phyloP scores from a whole-genome alignment of 37 sponge, comb jelly and placozoan genomes.

The Theonella swinhoei region DNA sequence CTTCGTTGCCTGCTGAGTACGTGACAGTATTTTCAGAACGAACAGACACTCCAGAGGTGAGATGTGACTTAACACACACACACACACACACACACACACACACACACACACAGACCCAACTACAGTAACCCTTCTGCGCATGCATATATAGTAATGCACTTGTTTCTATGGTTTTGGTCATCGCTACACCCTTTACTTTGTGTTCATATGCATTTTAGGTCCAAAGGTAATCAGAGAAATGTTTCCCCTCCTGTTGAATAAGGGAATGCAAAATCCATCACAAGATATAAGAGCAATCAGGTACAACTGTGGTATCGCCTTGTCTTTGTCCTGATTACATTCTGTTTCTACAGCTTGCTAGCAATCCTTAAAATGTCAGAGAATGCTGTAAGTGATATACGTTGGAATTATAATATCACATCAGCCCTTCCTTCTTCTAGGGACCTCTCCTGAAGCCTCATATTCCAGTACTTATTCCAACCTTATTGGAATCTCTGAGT shows the following conservation, averaged over 20 bases:
- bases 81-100: too few species aligned
- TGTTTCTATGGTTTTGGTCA: too few species aligned
- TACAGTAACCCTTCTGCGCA: too few species aligned
- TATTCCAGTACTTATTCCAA: conserved; percentile 65
- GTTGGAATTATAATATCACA: not conserved
- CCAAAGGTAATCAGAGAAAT: conserved; percentile 48
- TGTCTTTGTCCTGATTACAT: too few species aligned
- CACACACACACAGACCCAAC: too few species aligned
- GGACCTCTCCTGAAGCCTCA: conserved; percentile 85
- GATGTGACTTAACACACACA: not conserved
- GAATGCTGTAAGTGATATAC: conserved; percentile 63
- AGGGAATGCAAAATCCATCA: conserved; percentile 68
- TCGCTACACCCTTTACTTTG: too few species aligned
- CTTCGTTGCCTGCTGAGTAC: too few species aligned
- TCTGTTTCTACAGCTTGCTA: conserved; percentile 24
- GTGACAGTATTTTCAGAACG: too few species aligned
- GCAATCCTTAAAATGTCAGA: conserved; percentile 66
- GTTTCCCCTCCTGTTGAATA: conserved; percentile 78
- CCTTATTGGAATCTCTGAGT: conserved; percentile 75
- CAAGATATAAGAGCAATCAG: conserved; percentile 56
- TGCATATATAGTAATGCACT: too few species aligned
- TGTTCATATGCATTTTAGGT: not conserved
- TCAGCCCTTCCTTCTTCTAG: conserved; percentile 16
- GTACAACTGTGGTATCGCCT: too few species aligned
- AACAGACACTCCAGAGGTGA: too few species aligned